Base-by-base conservation (phyloP, 2,888 invertebrate species). In the Drosophila neotestacea region DNA sequence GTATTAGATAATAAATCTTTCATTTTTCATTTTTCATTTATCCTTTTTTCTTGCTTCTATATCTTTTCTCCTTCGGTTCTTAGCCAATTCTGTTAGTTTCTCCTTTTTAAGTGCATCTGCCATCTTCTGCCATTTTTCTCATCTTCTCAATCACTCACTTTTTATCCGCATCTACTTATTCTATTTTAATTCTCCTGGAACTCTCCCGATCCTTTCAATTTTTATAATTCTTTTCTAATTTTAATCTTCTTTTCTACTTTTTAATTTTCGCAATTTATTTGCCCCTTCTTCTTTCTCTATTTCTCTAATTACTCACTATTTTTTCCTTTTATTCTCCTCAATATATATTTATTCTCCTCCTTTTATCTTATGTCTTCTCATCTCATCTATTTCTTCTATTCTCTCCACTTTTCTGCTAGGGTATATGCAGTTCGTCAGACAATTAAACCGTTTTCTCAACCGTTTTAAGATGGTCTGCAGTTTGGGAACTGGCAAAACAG, bases 401-500 rank as follows among this genome's bases (percentile, higher is more conserved):
- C 4, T 13, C 6, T 32, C 5, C 30, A 1, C 30, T 2, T 11
- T 16, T 22, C 5, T 22, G n/a, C 1, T 10, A 56, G 56, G n/a
- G 56, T 6, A 56, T 56, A 22, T n/a, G 9, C 6, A 28, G 6
- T 27, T 13, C 22, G 10, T 38, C 28, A n/a, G 7, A 6, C 10
- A 13, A 39, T 10, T 28, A 52, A 39, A 46, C 5, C 13, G n/a
- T n/a, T 46, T 27, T 16, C 28, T 1, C 28, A 47, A 16, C 38
- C 27, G 13, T 11, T 38, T 38, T 13, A 46, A 36, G 46, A 46
- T 6, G 34, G n/a, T 16, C 46, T 28, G 16, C 30, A 30, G 30
- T 54, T 54, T 54, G 34, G 38, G 11, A 47, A 47, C 56, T 47
- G 56, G 6, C 32, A 1, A 32, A 32, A 6, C 32, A 32, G 32